Conservation (phyloP, 2,113 vertebrate species). For the Neodontobutis hainanensis region DNA sequence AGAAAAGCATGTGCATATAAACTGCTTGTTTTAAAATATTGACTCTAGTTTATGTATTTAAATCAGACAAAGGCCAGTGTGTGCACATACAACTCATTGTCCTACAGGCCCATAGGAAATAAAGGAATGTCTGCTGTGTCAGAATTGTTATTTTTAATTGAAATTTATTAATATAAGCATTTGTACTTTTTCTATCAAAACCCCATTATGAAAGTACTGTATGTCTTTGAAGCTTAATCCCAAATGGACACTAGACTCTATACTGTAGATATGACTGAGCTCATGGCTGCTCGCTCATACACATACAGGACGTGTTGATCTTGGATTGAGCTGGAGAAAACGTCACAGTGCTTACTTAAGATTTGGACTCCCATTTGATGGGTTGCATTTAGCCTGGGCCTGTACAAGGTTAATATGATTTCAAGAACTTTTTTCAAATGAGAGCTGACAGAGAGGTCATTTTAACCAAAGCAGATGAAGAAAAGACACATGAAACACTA, state of each 20-base stretch:
- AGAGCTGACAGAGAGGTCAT: constrained; percentile 3
- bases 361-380: constrained; percentile 19
- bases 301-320: constrained; percentile 17
- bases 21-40: no score
- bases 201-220: no score
- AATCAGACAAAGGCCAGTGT: no score
- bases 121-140: no score
- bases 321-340: constrained; percentile 39
- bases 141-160: no score
- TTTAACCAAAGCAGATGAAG: constrained; percentile 3
- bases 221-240: not conserved
- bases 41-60: no score
- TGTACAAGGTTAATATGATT: constrained; percentile 36
- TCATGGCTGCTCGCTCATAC: not conserved
- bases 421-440: constrained; percentile 31
- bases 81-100: no score
- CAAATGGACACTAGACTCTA: not conserved
- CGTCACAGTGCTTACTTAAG: constrained; percentile 37
- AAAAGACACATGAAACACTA: constrained; percentile 20
- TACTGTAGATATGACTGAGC: constrained; percentile 6
- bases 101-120: no score
- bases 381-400: constrained; percentile 11
- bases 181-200: no score
- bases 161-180: no score
- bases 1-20: no score